phyloP scores from a whole-genome alignment of 2,888 invertebrate species.

The Orthosia gothica region DNA sequence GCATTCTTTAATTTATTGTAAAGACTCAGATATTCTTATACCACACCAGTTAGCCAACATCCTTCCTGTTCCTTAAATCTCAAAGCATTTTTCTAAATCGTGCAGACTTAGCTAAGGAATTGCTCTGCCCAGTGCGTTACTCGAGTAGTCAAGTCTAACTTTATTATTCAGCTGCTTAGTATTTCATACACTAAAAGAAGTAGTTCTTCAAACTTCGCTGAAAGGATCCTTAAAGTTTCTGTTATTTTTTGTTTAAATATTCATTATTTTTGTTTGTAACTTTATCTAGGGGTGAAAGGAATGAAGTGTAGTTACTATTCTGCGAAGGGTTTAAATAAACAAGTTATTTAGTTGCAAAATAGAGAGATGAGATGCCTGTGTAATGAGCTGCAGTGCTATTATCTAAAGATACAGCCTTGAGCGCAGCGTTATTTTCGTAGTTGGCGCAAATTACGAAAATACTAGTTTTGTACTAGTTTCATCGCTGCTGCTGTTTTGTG shows the following conservation, averaged over 20 bases:
- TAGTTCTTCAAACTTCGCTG: constrained; percentile 29
- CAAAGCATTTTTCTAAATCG: constrained; percentile 36
- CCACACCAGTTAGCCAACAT: background rate
- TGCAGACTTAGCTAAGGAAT: constrained; percentile 1
- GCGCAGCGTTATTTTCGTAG: too few relatives aligned
- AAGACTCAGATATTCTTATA: background rate
- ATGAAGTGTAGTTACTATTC: background rate
- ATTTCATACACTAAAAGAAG: constrained; percentile 46
- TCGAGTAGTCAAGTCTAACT: constrained; percentile 11
- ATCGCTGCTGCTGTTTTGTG: too few relatives aligned
- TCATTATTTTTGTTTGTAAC: constrained; percentile 16
- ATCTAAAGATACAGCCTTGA: too few relatives aligned
- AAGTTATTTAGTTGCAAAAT: background rate
- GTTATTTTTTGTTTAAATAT: constrained; percentile 42
- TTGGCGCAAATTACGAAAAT: too few relatives aligned
- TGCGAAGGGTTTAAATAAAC: background rate
- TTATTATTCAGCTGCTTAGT: constrained; percentile 53
- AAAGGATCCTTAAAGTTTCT: constrained; percentile 35
- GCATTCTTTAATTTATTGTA: background rate
- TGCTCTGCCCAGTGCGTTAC: background rate
- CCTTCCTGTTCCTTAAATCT: constrained; percentile 10
- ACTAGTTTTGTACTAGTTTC: too few relatives aligned
- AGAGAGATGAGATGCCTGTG: too few relatives aligned
- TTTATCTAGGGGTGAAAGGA: constrained; percentile 2
- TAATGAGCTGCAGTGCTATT: too few relatives aligned